A percentile compares a stretch with the other conserved stretches of the same genome.
These are phyloP conservation scores for Mormoops blainvillei DNA, from an alignment of 2,113 vertebrate species.

Conservation along the genomic window DNA sequence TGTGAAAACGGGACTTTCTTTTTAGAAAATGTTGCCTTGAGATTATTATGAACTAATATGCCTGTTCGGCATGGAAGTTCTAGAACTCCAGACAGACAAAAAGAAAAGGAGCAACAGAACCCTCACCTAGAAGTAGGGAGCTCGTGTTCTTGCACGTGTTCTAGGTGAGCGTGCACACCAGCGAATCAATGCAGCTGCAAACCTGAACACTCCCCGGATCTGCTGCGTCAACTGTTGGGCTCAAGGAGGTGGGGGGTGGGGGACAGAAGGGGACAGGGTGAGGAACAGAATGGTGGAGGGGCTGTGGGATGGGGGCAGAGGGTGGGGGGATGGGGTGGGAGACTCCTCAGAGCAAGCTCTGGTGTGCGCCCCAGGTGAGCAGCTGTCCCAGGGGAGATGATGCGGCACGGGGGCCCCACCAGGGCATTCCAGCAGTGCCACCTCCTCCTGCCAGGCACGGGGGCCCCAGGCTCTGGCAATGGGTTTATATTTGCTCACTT, in stretches of 20 bases:
- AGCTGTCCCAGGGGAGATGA: not conserved
- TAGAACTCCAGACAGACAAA: not conserved
- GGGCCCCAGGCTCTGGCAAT: not conserved
- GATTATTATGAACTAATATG: not conserved
- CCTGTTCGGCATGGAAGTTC: not conserved
- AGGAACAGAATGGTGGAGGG: not conserved
- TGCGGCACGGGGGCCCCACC: not conserved
- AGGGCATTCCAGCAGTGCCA: too few species aligned
- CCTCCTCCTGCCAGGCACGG: not conserved
- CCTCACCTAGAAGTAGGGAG: not conserved
- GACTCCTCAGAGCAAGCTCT: not conserved
- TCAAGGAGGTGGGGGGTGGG: not conserved
- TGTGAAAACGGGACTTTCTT: not conserved
- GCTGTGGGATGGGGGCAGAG: not conserved
- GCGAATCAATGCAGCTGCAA: not conserved
- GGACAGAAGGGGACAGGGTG: not conserved
- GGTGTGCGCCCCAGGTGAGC: not conserved
- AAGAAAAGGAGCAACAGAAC: not conserved
- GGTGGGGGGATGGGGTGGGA: not conserved
- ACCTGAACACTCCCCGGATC: fast-evolving
- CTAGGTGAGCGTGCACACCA: fast-evolving
- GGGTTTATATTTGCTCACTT: too few species aligned
- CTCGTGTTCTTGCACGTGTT: not conserved
- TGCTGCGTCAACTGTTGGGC: fast-evolving
- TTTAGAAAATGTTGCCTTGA: not conserved